Percentiles rank a stretch among this genome's conserved stretches.
Conservation (phyloP, 2,888 invertebrate genomes). For the Heliconius charithonia region DNA sequence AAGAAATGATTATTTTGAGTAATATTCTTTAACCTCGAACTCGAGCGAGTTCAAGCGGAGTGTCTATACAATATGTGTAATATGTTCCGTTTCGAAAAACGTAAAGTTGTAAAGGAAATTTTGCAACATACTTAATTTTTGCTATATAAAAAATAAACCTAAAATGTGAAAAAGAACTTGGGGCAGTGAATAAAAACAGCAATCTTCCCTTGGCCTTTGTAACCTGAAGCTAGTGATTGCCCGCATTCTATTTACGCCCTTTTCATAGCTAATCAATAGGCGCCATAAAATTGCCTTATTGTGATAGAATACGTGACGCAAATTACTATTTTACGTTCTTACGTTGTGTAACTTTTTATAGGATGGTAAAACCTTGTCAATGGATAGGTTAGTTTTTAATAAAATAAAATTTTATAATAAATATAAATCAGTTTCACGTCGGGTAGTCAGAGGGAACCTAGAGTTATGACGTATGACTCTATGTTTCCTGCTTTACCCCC, state of each 20-base stretch:
- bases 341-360: conserved; percentile 10
- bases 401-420: not conserved
- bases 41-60: no score
- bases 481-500: no score
- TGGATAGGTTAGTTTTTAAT: not conserved
- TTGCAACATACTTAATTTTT: no score
- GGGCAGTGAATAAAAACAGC: conserved; percentile 5
- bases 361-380: not conserved
- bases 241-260: conserved; percentile 34
- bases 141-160: not conserved
- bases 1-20: no score
- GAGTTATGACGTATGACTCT: no score
- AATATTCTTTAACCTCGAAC: no score
- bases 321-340: conserved; percentile 26
- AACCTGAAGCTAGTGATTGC: conserved; percentile 31
- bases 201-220: conserved; percentile 29
- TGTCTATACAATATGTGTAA: no score
- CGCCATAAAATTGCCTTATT: conserved; percentile 35
- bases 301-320: conserved; percentile 33
- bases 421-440: no score
- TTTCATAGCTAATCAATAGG: conserved; percentile 39
- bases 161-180: not conserved
- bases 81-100: no score
- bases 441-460: no score
- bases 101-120: no score